phyloP scores from a whole-genome alignment of 2,888 invertebrate genomes.

The Elysia crispata region DNA sequence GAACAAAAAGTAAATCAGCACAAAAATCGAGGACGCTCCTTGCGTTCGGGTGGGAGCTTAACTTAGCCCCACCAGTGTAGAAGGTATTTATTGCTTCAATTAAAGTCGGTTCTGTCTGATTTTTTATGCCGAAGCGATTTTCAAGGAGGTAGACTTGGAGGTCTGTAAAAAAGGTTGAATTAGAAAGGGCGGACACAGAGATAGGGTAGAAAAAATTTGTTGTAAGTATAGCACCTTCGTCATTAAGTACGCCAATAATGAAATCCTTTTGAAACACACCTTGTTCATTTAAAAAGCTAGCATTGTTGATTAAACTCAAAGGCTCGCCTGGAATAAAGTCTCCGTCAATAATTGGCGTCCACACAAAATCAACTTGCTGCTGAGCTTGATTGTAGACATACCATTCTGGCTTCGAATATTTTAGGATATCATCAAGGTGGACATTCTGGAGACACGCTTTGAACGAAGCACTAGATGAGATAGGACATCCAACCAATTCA shows the following conservation, averaged over 20 bases:
- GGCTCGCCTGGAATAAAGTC: slow-evolving; percentile 41
- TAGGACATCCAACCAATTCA: slow-evolving; percentile 34
- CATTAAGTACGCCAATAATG: slow-evolving; percentile 30
- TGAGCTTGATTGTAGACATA: slow-evolving; percentile 13
- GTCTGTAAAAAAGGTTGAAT: background rate
- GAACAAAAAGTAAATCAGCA: slow-evolving; percentile 22
- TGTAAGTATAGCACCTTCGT: slow-evolving; percentile 32
- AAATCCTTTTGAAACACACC: slow-evolving; percentile 34
- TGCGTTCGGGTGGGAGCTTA: background rate
- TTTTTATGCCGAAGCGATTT: background rate
- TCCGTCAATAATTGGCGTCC: slow-evolving; percentile 38
- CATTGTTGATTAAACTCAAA: slow-evolving; percentile 25
- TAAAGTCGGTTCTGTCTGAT: background rate
- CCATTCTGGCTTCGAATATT: slow-evolving; percentile 16
- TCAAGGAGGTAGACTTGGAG: slow-evolving; percentile 6
- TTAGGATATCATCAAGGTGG: slow-evolving; percentile 3
- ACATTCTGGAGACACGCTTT: slow-evolving; percentile 21
- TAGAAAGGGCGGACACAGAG: background rate
- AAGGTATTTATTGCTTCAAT: slow-evolving; percentile 15
- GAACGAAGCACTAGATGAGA: background rate
- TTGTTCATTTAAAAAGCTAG: background rate
- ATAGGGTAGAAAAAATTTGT: slow-evolving; percentile 29
- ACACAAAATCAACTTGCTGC: slow-evolving; percentile 38
- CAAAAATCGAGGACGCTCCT: slow-evolving; percentile 25
- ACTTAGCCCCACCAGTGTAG: background rate